Conservation (phyloP, 2,113 vertebrate genomes). For the Aramus guarauna region DNA sequence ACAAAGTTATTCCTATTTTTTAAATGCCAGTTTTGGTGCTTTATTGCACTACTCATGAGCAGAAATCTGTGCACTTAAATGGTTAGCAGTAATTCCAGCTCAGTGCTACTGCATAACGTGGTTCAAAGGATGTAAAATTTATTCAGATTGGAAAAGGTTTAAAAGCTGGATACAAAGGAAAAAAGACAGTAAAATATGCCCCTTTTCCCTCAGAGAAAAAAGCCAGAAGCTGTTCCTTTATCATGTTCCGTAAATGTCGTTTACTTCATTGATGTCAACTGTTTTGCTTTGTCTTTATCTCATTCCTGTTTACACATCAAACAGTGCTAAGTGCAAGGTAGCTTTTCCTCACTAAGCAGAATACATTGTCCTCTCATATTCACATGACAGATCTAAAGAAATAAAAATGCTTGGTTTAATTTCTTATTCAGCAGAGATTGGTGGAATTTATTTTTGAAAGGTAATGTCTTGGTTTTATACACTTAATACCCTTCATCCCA, state of each 20-base stretch:
- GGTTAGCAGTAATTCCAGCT: neutral
- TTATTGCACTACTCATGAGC: neutral
- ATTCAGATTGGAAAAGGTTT: neutral
- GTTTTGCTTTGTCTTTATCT: conserved; percentile 49
- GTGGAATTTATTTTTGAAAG: neutral
- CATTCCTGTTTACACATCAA: conserved; percentile 55
- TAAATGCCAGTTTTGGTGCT: neutral
- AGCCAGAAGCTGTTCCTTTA: neutral
- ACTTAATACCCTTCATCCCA: neutral
- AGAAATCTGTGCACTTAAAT: neutral
- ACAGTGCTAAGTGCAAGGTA: conserved; percentile 12
- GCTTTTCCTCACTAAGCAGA: neutral
- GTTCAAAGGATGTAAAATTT: neutral
- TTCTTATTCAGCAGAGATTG: neutral
- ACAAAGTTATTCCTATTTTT: neutral
- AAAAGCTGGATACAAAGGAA: neutral
- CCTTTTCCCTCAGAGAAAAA: neutral
- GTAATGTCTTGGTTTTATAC: neutral
- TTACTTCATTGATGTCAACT: conserved; percentile 16
- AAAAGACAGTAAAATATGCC: neutral
- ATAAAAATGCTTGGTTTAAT: neutral
- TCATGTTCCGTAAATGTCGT: neutral
- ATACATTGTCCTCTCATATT: conserved; percentile 1
- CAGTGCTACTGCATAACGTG: neutral
- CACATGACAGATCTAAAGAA: neutral